Conservation (phyloP, 2,113 vertebrate genomes). For the Morphnarchus princeps region DNA sequence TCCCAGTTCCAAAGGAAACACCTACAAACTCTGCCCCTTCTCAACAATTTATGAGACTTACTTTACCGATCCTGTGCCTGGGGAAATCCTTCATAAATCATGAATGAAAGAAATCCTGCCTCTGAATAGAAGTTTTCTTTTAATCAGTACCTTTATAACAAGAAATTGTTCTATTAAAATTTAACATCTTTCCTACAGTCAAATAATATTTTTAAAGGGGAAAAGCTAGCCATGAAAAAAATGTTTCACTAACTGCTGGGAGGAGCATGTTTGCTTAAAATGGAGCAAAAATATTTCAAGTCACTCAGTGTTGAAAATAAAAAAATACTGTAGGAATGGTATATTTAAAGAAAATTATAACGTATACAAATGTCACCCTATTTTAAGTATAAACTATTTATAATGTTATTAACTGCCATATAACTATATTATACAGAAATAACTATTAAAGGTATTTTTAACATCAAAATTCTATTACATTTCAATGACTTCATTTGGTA, state of each 20-base stretch:
- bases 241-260: not conserved
- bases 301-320: not conserved
- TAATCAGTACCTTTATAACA: not conserved
- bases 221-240: not conserved
- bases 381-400: not conserved
- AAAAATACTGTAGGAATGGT: not conserved
- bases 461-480: not conserved
- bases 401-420: not conserved
- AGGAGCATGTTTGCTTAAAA: not conserved
- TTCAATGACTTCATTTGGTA: not conserved
- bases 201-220: not conserved
- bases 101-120: not conserved
- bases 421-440: not conserved
- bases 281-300: not conserved
- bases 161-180: not conserved
- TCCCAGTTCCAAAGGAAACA: not conserved
- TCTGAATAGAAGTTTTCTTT: not conserved
- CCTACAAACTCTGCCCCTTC: not conserved
- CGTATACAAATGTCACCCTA: not conserved
- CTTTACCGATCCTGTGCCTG: not conserved
- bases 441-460: not conserved
- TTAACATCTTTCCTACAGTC: not conserved
- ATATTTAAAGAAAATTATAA: not conserved
- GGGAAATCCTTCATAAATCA: not conserved
- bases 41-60: not conserved